Base-by-base conservation (phyloP, 37 sponge, comb jelly and placozoan genomes). In the Bolinopsis microptera region DNA sequence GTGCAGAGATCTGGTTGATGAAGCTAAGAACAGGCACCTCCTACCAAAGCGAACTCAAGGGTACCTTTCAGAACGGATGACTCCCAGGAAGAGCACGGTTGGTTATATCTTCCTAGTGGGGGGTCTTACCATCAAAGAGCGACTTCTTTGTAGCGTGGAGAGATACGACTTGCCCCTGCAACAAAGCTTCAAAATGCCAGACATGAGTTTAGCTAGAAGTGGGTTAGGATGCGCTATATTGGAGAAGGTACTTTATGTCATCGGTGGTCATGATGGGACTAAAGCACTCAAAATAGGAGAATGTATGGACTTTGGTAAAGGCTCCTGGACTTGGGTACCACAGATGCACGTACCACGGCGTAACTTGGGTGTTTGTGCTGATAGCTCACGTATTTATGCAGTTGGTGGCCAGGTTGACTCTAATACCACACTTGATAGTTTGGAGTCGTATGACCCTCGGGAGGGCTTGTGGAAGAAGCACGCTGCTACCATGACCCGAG, bases 1-100 rank as follows among this genome's bases (percentile, higher is more conserved):
- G 90, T 86, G 90, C 36, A 39, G 90, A 48, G 90, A 86, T 38
- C 90, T 86, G 0, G 90, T 86, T 22, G 90, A 86, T 41, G 90
- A 86, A 38, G 90, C 61, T 38, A 86, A 86, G 61, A 86, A 86
- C 90, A 38, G 90, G 61, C 90, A 86, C 61, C 90, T 86, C 22
- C 90, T 86, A n/a, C 90, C 90, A 38, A 27, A 28, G 0, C 34
- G 90, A 38, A 86, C 61, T 24, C 90, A 86, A 3, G 90, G 90
- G n/a, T 86, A 41, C 28, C 36, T 35, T 2, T 77, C 80, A 34
- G 90, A 86, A 48, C 24, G 90, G 13, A 86, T 86, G 90, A 86
- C 90, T n/a, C 90, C 90, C 0, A 28, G 90, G 1, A 38, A 38
- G 61, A 86, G 90, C 61, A 86, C 90, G 37, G 90, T 86, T 0